Base-by-base conservation (phyloP, 1,140 invertebrate species). In the Bombus impatiens region DNA sequence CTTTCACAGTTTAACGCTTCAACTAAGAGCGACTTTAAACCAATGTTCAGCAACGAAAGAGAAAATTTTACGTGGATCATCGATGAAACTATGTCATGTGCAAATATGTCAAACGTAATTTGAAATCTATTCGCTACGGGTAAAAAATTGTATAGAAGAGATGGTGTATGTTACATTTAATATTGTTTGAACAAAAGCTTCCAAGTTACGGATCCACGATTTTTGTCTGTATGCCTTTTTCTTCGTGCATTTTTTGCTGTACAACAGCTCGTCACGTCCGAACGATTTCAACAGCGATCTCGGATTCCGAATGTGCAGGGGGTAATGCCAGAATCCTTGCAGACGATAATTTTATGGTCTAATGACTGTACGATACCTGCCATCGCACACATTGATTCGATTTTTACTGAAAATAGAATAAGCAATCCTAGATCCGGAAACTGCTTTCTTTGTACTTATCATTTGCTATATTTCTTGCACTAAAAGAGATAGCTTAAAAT, bases 311-410 rank as follows among this genome's bases (percentile, higher is more conserved):
- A 81, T 89, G 76, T 71, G 82, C 87, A 47, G 78, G 86, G 89
- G 87, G 90, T 89, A 88, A 89, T 91, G 87, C 90, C 89, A 87
- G 92, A 90, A 93, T 93, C 93, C 93, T 92, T 89, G 82, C 90
- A 90, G 89, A 94, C 92, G 92, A 93, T 91, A 90, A 93, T 94
- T 94, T 94, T 89, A 94, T 89, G 93, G 93, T 93, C 90, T 90
- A 91, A 84, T 82, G 91, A 86, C 22, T 76, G 32, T 67, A 62
- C 78, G 76, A 88, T 82, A 76, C 65, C 77, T 44, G 75, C 67
- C 65, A 47, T 28, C 32, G 75, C 74, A 22, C 18, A 53, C 47
- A 22, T 65, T 37, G 78, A 84, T 74, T 87, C 84, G 59, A 70
- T 70, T 79, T 87, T 87, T 86, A 44, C 47, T 59, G 62, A 13